Percentiles rank a stretch among this genome's conserved stretches.
These are phyloP conservation scores for Agriotes lineatus DNA, from an alignment of 2,888 invertebrate species.

Conservation along the genomic window DNA sequence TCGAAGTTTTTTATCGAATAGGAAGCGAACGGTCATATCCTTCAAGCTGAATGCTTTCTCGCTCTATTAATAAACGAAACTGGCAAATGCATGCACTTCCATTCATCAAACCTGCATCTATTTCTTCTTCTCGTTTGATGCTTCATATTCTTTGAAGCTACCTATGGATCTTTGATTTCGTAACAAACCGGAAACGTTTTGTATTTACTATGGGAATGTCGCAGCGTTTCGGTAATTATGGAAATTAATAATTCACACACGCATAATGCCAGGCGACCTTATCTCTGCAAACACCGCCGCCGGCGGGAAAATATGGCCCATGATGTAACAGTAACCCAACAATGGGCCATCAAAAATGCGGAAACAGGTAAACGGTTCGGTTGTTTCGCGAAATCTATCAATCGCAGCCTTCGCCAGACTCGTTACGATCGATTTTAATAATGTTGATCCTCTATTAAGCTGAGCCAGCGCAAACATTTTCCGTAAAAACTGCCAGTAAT, in stretches of 20 bases:
- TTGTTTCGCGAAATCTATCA: not conserved
- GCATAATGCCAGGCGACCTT: not conserved
- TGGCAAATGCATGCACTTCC: too few species aligned
- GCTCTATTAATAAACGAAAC: too few species aligned
- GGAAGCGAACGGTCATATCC: not conserved
- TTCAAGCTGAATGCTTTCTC: not conserved
- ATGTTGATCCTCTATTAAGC: not conserved
- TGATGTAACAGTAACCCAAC: not conserved
- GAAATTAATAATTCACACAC: not conserved
- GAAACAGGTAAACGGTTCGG: conserved; percentile 4
- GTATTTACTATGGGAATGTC: too few species aligned
- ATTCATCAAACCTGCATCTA: too few species aligned
- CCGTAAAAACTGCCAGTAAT: too few species aligned
- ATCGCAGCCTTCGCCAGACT: not conserved
- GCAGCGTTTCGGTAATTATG: not conserved
- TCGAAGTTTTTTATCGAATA: conserved; percentile 1
- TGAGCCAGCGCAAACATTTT: not conserved
- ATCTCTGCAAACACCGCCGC: not conserved
- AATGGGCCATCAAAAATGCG: conserved; percentile 5
- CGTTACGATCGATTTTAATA: not conserved
- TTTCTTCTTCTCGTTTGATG: too few species aligned
- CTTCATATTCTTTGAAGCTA: too few species aligned
- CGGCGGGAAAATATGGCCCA: not conserved
- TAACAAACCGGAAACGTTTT: too few species aligned
- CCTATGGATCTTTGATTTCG: too few species aligned